A percentile compares a stretch with the other conserved stretches of the same genome.
These are phyloP conservation scores for Holacanthus passer DNA, from an alignment of 2,113 vertebrate genomes.

Conservation along the genomic window DNA sequence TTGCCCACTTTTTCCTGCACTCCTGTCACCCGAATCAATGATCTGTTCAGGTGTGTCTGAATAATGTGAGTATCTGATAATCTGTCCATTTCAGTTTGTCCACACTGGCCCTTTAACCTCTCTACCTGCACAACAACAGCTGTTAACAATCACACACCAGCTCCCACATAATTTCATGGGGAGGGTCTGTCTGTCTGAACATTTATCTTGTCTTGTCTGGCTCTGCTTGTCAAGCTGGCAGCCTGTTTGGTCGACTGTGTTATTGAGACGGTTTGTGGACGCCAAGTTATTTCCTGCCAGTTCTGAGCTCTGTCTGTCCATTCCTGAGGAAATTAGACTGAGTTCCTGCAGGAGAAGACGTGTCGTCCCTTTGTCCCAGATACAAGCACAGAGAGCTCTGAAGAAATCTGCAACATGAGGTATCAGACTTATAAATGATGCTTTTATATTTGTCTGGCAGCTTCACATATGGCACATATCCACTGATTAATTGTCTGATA, in stretches of 20 bases:
- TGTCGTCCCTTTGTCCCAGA: constrained; percentile 26
- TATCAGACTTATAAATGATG: no score
- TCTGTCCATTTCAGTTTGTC: not conserved
- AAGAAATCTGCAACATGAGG: not conserved
- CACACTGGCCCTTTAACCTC: not conserved
- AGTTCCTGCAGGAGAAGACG: constrained; percentile 50
- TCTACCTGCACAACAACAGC: not conserved
- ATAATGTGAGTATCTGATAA: no score
- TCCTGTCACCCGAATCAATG: not conserved
- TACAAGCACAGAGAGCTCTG: not conserved
- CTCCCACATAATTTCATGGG: not conserved
- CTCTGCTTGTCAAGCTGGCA: not conserved
- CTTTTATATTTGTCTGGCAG: not conserved
- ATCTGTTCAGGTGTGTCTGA: not conserved
- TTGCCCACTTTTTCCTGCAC: not conserved
- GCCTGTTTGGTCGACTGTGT: constrained; percentile 1
- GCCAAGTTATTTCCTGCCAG: constrained; percentile 62
- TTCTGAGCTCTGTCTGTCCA: constrained; percentile 38
- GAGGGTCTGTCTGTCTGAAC: not conserved
- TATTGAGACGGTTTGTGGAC: constrained; percentile 11
- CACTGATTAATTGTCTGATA: not conserved
- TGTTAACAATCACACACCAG: not conserved
- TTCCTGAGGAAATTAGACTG: constrained; percentile 73
- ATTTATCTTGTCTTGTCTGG: not conserved
- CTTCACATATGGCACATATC: not conserved